Base-by-base conservation (phyloP, 2,888 invertebrate species). In the Hymenopus coronatus region DNA sequence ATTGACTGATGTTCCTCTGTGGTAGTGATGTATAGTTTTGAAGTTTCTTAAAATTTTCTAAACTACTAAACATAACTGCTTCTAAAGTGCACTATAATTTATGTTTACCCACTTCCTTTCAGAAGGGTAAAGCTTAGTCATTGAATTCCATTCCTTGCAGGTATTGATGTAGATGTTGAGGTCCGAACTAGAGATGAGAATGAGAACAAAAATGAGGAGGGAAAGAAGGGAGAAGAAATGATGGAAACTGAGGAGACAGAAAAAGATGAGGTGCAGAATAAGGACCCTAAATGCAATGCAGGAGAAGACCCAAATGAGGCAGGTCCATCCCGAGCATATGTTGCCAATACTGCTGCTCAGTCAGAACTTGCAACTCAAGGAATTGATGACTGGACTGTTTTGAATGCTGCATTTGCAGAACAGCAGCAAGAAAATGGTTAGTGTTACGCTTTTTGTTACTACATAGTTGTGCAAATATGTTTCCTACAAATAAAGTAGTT, bases 131-230 rank as follows among this genome's bases (percentile, higher is more conserved):
- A 70, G 1, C 20, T 70, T 70, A 20, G 28, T 0, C 28, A 85
- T 1, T 14, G 25, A 85, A 33, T 30, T 30, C 8, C 46, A 28
- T 82, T 33, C 8, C 9, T n/a, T 91, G 9, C 90, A 93, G 93
- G 94, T 20, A 93, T 94, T 89, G 93, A 94, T 90, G 93, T 94
- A 2, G 92, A 92, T 87, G 91, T 93, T 83, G 92, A 93, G 88
- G 92, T 93, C 30, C 91, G 91, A 33, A 90, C 91, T 15, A 82
- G 46, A 81, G 82, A 88, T 14, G 85, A 81, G 28, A 14, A 81
- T 70, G 84, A 90, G n/a, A 81, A 88, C 84, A 84, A 87, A 83
- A 81, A 70, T 82, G 89, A 84, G n/a, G 85, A 88, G 25, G 85
- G 87, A 14, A 88, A 84, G 54, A 89, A 81, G 46, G 85, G 85